Conservation (phyloP, 2,888 invertebrate species). For the Caenorhabditis becei region DNA sequence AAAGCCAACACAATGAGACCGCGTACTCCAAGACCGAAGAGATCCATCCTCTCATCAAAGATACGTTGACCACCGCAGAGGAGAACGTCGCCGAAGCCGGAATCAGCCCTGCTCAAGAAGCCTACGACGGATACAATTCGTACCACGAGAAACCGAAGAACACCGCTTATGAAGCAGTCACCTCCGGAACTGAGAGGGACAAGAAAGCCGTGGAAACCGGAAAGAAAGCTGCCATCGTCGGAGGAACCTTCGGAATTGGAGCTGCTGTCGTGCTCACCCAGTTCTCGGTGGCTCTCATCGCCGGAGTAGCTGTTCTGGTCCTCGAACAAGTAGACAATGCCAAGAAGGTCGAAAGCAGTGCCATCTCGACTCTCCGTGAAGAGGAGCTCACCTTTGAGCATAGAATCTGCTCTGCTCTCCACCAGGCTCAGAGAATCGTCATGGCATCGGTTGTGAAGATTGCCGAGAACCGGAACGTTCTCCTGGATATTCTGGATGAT, state of each 20-base stretch:
- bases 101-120: conserved; percentile 58
- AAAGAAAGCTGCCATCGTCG: conserved; percentile 62
- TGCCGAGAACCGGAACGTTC: conserved; percentile 59
- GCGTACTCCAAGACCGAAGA: conserved; percentile 58
- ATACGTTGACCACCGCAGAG: conserved; percentile 50
- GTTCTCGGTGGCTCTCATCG: conserved; percentile 64
- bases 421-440: conserved; percentile 64
- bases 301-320: conserved; percentile 63
- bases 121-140: too few relatives aligned
- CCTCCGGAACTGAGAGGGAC: conserved; percentile 58
- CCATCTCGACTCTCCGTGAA: conserved; percentile 46
- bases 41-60: conserved; percentile 58
- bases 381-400: conserved; percentile 64
- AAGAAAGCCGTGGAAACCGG: conserved; percentile 51
- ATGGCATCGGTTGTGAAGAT: conserved; percentile 67
- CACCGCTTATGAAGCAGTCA: conserved; percentile 52
- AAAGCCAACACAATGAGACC: too few relatives aligned
- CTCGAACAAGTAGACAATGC: conserved; percentile 59
- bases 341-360: conserved; percentile 55
- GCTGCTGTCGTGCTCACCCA: conserved; percentile 70
- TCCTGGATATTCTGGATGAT: conserved; percentile 65
- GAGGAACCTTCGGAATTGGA: conserved; percentile 67
- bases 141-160: too few relatives aligned
- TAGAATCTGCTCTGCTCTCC: conserved; percentile 56
- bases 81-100: conserved; percentile 33